Percentiles rank a stretch among this genome's conserved stretches.
phyloP scores from a whole-genome alignment of 2,797 vertebrate species.

The Lutjanus campechanus region DNA sequence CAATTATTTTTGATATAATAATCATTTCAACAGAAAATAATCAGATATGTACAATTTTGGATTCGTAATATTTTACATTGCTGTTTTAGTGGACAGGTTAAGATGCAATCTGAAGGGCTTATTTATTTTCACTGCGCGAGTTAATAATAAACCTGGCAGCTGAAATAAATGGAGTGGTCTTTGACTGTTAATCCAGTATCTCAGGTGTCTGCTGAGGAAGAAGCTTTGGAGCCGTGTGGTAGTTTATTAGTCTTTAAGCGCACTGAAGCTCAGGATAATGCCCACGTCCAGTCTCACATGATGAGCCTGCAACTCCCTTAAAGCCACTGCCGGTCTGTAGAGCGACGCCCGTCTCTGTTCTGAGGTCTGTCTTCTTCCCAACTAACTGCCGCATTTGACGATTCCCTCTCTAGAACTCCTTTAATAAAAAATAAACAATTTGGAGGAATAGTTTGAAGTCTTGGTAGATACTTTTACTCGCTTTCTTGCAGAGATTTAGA shows the following conservation, averaged over 20 bases:
- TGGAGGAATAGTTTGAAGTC: slow-evolving; percentile 6
- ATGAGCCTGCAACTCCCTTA: slow-evolving; percentile 34
- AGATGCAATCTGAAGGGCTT: slow-evolving; percentile 35
- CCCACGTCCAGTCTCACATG: slow-evolving; percentile 42
- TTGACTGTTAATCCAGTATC: slow-evolving; percentile 39
- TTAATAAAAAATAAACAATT: not conserved
- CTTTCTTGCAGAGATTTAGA: not conserved
- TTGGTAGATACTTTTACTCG: not conserved
- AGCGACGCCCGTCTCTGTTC: not conserved
- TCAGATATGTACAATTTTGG: slow-evolving; percentile 73
- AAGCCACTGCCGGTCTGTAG: slow-evolving; percentile 20
- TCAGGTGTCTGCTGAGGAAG: slow-evolving; percentile 33
- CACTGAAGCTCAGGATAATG: slow-evolving; percentile 64
- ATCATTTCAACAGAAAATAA: slow-evolving; percentile 27
- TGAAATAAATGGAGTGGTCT: slow-evolving; percentile 40
- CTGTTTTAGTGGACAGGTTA: slow-evolving; percentile 29
- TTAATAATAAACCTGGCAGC: slow-evolving; percentile 18
- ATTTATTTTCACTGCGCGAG: slow-evolving; percentile 21
- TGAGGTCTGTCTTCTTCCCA: not conserved
- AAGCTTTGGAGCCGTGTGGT: slow-evolving; percentile 27
- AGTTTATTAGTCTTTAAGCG: slow-evolving; percentile 45
- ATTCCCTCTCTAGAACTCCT: not conserved
- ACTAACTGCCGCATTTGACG: too few species aligned
- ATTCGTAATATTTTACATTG: slow-evolving; percentile 62
- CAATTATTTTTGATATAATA: slow-evolving; percentile 46